These are phyloP conservation scores for Hartigia nigra DNA, from an alignment of 2,888 invertebrate genomes.

Conservation along the genomic window DNA sequence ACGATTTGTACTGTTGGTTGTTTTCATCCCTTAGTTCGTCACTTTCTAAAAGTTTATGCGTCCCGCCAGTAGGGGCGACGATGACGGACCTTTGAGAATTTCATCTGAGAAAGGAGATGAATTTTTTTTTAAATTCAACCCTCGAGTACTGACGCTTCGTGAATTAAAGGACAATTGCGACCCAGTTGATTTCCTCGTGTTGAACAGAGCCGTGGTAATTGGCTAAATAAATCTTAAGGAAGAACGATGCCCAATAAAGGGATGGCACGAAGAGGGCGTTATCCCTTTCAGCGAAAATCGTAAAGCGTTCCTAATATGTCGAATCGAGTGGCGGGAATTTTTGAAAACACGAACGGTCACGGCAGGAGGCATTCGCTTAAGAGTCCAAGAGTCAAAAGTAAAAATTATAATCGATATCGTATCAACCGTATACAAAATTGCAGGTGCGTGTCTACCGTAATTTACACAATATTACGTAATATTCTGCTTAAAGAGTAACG, in stretches of 20 bases:
- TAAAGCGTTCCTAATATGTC: background rate
- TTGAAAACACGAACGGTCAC: background rate
- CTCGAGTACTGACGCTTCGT: background rate
- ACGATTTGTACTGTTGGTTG: background rate
- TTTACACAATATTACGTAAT: constrained; percentile 25
- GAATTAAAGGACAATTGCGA: constrained; percentile 2
- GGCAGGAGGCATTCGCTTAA: background rate
- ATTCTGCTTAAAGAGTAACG: constrained; percentile 15
- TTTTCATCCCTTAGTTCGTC: background rate
- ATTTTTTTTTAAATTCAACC: constrained; percentile 8
- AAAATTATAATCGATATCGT: background rate
- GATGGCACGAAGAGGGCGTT: constrained; percentile 53
- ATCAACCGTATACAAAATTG: background rate
- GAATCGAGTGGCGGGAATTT: background rate
- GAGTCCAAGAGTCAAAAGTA: background rate
- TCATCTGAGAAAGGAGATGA: background rate
- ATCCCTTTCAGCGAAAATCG: constrained; percentile 17
- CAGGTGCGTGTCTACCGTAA: constrained; percentile 25
- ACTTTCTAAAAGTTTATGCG: background rate
- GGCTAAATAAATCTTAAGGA: constrained; percentile 43
- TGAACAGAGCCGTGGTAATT: constrained; percentile 49
- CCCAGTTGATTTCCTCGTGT: constrained; percentile 36
- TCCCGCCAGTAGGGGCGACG: background rate
- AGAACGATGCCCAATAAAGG: constrained; percentile 55
- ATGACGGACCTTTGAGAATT: background rate